Base-by-base conservation (phyloP, 53 echinoderm and acorn worm genomes). In the Patiria pectinifera region DNA sequence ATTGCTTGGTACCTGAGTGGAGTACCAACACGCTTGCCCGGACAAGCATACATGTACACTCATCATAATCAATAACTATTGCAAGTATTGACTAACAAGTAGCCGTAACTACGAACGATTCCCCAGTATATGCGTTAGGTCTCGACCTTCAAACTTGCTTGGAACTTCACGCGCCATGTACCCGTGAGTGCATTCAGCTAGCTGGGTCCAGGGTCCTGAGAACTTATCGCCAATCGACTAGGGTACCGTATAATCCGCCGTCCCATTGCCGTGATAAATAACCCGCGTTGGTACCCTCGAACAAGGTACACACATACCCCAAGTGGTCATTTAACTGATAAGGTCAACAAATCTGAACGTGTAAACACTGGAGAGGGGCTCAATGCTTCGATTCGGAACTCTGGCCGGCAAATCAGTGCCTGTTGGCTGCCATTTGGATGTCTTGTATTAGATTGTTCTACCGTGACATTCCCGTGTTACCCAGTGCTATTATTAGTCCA, bases 281-380 rank as follows among this genome's bases (percentile, higher is more conserved):
- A 75, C 76, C 90, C 22, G 23, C 69, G 80, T 69, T 48, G 80
- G 80, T 47, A 80, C 90, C 62, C 90, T 90, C 90, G 90, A 90
- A 66, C 90, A 82, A 90, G 81, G 90, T 90, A 81, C 90, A 69
- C 24, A 77, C 87, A 11, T 62, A 81, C 81, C 88, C 90, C 47
- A 90, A 90, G 90, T 81, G 81, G 80, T 90, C 47, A 81, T 90
- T 90, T 90, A 90, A 47, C 90, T 69, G 90, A 90, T 90, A 90
- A 90, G 80, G 63, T 81, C 49, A 90, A 90, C 80, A 61, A 53
- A 90, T 80, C 90, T 80, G 45, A 90, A 63, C 90, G 80, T 81
- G 90, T 90, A 80, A 90, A 90, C 80, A 81, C 80, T 18, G 86
- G 9, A 22, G 53, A 48, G 75, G 13, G 86, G 19, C 53, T 53